Evolutionary conservation across 2,113 vertebrate species (phyloP), one percentile per base, ranked within the genome.

Genomic region (Dermatemys mawii): DNA sequence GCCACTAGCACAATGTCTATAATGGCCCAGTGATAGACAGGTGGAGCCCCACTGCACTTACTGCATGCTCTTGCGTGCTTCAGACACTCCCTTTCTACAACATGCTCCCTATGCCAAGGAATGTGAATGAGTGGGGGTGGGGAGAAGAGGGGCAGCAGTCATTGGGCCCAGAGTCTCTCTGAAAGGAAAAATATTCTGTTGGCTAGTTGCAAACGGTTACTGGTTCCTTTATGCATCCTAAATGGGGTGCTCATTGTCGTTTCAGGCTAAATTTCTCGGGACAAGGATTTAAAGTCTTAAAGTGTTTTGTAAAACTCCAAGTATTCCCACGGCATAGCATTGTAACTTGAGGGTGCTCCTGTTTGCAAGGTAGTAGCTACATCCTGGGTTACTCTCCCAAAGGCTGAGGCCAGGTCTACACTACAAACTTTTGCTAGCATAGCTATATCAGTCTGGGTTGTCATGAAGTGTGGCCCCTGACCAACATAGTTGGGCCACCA

Each of bases 211-310:
- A 16, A 7, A 3, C 54, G n/a, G 32, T 67, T 67, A n/a, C 60
- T n/a, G 35, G 35, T 35, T 67, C 60, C 60, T n/a, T 67, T n/a
- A 19, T 8, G 35, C 14, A 16, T 63, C 57, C 14, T 63, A 35
- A 17, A 67, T n/a, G 57, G 14, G 14, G 60, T n/a, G n/a, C 29
- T 63, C 57, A 63, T 32, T 63, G 17, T 63, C 38, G 2, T 53
- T 83, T 79, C 24, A 83, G 19, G 67, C 10, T 75, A 53, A 90
- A 83, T 46, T 75, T 19, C 4, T 8, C 13, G 6, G 11, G 67
- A 6, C 2, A 46, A 2, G 70, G 6, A 0, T 80, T 48, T 78
- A n/a, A 0, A 0, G 32, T 87, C 85, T 75, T 75, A 4, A 78
- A 89, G 6, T 46, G 0, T 55, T 83, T 83, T 80, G 24, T 51